Evolutionary conservation across 2,797 vertebrate genomes (phyloP), one percentile per base, ranked within the genome.

Genomic region (Danio choprae): DNA sequence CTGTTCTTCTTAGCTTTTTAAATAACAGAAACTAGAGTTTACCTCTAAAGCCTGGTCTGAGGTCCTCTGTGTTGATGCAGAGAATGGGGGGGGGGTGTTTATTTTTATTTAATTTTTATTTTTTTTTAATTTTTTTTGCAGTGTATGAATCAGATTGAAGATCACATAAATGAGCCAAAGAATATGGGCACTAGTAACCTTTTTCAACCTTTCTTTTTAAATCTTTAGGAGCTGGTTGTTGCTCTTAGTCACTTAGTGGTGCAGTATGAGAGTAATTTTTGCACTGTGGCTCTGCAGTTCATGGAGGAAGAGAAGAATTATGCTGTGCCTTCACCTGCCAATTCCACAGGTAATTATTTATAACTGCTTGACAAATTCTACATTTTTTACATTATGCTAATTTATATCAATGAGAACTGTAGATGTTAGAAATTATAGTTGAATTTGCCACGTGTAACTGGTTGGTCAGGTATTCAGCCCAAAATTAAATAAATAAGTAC

Each of bases 291-390:
- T 44, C 91, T 98, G 79, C 97, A 99, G 90, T 99, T 99, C 87
- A 98, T 99, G 87, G 98, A 99, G 41, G 98, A 99, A 85, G 98
- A 99, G 87, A 98, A 98, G 92, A 99, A 96, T 90, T 99, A 99
- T 81, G 92, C 94, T 0, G 91, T 96, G 10, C 95, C 95, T 0
- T 98, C 98, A 5, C 96, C 97, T 2, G 97, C 97, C 43, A 90
- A 90, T 89, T 90, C 94, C 48, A 82, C 96, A 90, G 98, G 97
- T 98, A 83, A 18, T 15, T 29, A 58, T 22, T 72, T 58, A 11
- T 51, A 38, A 36, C 22, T 22, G 38, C 12, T 36, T 7, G 22
- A 58, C 5, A 13, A 12, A 59, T 59, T 7, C 22, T 59, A 36
- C 1, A 13, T 29, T 36, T 59, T 20, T 36, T 6, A 29, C 12